phyloP scores from a whole-genome alignment of 2,113 vertebrate species.

The Circaetus gallicus region DNA sequence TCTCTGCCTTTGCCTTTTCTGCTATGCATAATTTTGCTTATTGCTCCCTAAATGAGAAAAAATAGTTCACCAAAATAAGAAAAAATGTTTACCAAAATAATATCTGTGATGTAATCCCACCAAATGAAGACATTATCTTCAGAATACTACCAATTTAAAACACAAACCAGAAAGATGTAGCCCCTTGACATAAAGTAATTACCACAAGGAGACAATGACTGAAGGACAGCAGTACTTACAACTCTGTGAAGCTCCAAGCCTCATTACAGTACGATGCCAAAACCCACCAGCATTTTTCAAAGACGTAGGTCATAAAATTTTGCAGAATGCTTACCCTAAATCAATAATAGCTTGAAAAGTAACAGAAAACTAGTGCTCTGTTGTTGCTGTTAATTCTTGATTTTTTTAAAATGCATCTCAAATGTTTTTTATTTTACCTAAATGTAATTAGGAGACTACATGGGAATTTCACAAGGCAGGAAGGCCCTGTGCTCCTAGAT shows the following conservation, averaged over 20 bases:
- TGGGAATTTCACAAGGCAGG: not conserved
- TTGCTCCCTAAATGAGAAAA: not conserved
- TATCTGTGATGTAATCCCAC: not conserved
- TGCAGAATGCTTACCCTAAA: not conserved
- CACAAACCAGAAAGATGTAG: not conserved
- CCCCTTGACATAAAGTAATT: not conserved
- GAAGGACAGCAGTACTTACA: not conserved
- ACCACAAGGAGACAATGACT: not conserved
- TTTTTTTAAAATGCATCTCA: not conserved
- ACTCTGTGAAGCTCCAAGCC: not conserved
- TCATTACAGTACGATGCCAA: not conserved
- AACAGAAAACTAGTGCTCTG: not conserved
- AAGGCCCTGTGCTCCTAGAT: accelerated
- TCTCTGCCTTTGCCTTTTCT: not conserved
- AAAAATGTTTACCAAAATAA: not conserved
- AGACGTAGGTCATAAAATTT: not conserved
- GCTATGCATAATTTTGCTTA: not conserved
- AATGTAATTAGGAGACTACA: not conserved
- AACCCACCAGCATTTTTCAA: not conserved
- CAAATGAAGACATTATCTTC: not conserved
- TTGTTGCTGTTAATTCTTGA: not conserved
- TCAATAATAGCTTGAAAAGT: not conserved
- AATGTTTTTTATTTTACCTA: not conserved
- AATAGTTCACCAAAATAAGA: not conserved
- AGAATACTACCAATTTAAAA: not conserved